Conservation (phyloP, 2,113 vertebrate genomes). For the Vulpes ferrilata region DNA sequence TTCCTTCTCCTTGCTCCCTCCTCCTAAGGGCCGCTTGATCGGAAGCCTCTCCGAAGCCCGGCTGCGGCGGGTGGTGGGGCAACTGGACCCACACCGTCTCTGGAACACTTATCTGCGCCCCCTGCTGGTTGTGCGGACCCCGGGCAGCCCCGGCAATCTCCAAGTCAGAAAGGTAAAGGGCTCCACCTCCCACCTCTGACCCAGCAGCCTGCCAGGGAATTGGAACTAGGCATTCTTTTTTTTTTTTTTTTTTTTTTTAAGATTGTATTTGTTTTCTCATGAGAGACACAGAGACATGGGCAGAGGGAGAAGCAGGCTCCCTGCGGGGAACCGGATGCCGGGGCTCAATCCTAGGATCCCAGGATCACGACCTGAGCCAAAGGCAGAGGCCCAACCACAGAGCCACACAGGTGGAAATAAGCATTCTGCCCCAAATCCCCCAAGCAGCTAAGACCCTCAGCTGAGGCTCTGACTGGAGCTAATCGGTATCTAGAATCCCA, state of each 20-base stretch:
- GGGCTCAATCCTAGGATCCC: too few relatives aligned
- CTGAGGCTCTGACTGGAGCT: neutral
- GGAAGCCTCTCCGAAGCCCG: constrained; percentile 86
- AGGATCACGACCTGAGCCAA: too few relatives aligned
- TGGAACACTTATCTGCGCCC: constrained; percentile 91
- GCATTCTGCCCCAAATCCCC: neutral
- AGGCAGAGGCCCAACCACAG: too few relatives aligned
- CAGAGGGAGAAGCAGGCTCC: too few relatives aligned
- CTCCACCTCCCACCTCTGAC: neutral
- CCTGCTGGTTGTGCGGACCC: constrained; percentile 90
- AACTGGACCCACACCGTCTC: constrained; percentile 89
- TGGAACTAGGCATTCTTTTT: neutral
- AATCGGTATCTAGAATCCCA: neutral
- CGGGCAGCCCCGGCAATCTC: constrained; percentile 90
- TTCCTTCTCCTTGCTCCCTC: neutral
- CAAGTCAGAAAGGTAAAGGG: constrained; percentile 88
- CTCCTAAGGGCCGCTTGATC: constrained; percentile 78
- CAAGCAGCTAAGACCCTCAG: neutral
- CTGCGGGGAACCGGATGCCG: too few relatives aligned
- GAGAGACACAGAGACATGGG: too few relatives aligned
- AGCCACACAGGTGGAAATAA: too few relatives aligned
- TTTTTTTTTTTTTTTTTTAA: too few relatives aligned
- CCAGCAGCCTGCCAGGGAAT: neutral
- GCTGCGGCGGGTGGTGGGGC: constrained; percentile 87
- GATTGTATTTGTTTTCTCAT: too few relatives aligned